Conservation (phyloP, 2,113 vertebrate genomes). For the Psettodes erumei region DNA sequence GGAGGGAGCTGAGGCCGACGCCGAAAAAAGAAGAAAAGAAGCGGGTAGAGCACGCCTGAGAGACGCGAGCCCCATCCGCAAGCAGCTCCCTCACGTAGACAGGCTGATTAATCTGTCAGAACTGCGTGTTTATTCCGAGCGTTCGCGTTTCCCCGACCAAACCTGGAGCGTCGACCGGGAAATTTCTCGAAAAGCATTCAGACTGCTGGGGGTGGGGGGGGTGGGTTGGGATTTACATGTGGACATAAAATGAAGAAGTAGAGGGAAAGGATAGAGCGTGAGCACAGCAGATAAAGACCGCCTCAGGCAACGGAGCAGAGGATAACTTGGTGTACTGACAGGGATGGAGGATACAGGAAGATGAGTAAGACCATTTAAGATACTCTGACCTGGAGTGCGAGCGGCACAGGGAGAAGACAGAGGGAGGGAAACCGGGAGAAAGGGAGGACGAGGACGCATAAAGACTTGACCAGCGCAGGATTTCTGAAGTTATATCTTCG, state of each 20-base stretch:
- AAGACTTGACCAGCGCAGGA: conserved; percentile 46
- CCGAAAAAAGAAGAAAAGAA: conserved; percentile 40
- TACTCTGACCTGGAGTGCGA: conserved; percentile 15
- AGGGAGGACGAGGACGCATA: conserved; percentile 18
- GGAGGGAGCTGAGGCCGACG: conserved; percentile 53
- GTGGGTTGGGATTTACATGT: conserved; percentile 49
- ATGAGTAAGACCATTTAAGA: conserved; percentile 23
- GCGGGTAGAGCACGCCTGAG: conserved; percentile 5
- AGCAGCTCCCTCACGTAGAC: conserved; percentile 19
- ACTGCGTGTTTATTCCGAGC: conserved; percentile 1
- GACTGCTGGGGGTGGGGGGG: not conserved
- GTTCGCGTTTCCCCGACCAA: conserved; percentile 7
- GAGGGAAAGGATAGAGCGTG: conserved; percentile 16
- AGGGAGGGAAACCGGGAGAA: conserved; percentile 18
- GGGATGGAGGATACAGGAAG: conserved; percentile 24
- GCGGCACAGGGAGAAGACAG: conserved; percentile 22
- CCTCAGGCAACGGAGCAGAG: conserved; percentile 37
- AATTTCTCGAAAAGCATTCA: conserved; percentile 1
- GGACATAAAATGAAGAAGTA: conserved; percentile 28
- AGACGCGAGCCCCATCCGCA: conserved; percentile 31
- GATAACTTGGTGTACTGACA: conserved; percentile 25
- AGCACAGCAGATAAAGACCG: conserved; percentile 28
- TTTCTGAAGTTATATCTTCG: conserved; percentile 66
- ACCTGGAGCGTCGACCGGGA: too few species aligned
- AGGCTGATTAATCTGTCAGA: conserved; percentile 51